A percentile compares a stretch with the other conserved stretches of the same genome.
phyloP scores from a whole-genome alignment of 2,797 vertebrate genomes.

The Pteronotus mesoamericanus region DNA sequence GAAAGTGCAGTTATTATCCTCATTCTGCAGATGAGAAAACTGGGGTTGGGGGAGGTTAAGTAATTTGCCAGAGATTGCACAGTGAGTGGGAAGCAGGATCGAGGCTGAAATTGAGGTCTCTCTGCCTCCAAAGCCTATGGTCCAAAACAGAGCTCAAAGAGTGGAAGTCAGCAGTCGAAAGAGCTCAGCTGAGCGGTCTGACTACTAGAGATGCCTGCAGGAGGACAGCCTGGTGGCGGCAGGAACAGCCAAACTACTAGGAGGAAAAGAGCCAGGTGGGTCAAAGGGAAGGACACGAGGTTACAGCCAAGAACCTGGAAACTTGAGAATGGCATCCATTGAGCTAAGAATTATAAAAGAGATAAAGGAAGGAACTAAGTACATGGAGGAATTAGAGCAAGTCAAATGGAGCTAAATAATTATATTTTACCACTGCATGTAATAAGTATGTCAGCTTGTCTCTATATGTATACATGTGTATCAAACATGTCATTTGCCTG shows the following conservation, averaged over 20 bases:
- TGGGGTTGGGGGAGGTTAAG: not conserved
- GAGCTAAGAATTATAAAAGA: not conserved
- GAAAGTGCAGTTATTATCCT: not conserved
- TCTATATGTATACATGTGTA: constrained; percentile 73
- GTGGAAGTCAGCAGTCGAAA: not conserved
- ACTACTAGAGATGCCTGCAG: not conserved
- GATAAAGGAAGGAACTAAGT: not conserved
- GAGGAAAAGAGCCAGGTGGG: not conserved
- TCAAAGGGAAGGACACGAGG: constrained; percentile 5
- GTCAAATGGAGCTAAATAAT: constrained; percentile 35
- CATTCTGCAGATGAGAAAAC: not conserved
- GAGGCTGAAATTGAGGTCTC: not conserved
- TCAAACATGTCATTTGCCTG: constrained; percentile 68
- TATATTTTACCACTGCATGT: constrained; percentile 47
- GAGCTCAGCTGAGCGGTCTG: not conserved
- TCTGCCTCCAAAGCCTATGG: not conserved
- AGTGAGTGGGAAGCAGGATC: not conserved
- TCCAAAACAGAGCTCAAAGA: constrained; percentile 16
- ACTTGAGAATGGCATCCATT: not conserved
- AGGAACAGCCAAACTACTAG: not conserved
- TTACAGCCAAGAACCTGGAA: not conserved
- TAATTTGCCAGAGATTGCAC: not conserved
- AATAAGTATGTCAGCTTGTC: constrained; percentile 70
- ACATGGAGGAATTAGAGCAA: not conserved
- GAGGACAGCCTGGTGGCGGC: not conserved